Percentiles rank a stretch among this genome's conserved stretches.
These are phyloP conservation scores for Tipula unca DNA, from an alignment of 2,888 invertebrate species.

Conservation along the genomic window DNA sequence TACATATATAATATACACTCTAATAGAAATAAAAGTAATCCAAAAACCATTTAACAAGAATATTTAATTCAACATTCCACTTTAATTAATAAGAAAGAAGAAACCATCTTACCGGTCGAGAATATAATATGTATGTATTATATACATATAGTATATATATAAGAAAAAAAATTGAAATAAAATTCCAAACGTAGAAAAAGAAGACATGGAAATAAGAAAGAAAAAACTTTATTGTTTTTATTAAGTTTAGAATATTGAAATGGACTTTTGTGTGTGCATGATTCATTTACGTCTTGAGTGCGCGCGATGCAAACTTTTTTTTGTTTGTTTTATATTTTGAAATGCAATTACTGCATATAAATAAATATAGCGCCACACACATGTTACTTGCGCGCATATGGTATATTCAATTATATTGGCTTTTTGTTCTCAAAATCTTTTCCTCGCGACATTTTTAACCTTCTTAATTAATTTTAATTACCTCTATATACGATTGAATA, in stretches of 20 bases:
- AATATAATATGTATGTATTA: not conserved
- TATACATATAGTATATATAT: not conserved
- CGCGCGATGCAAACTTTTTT: not conserved
- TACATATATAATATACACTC: not conserved
- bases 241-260: not conserved
- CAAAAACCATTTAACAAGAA: not conserved
- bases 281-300: not conserved
- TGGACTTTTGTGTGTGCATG: not conserved
- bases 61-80: slow-evolving; percentile 8
- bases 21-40: not conserved
- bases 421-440: not conserved
- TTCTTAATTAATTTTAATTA: not conserved
- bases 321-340: not conserved
- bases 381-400: not conserved
- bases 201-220: not conserved
- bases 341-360: not conserved
- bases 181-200: not conserved
- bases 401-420: not conserved
- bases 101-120: slow-evolving; percentile 8
- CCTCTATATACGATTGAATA: not conserved
- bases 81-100: slow-evolving; percentile 14
- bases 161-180: not conserved
- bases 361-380: not conserved
- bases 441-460: not conserved
- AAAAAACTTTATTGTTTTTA: slow-evolving; percentile 14